Conservation (phyloP, 2,888 invertebrate species). For the Abscondita cerata region DNA sequence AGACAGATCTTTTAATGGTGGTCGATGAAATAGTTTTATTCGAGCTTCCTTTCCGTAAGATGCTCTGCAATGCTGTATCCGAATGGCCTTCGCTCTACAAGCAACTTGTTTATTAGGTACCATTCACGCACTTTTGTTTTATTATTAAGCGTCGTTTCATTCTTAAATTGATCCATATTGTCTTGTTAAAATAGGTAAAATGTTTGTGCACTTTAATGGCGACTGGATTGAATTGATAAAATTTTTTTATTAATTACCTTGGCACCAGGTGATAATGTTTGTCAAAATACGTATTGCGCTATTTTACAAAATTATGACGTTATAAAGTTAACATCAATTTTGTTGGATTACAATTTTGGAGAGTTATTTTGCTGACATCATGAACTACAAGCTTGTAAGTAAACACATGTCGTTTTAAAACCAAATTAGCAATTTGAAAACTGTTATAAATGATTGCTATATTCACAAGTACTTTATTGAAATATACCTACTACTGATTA, state of each 20-base stretch:
- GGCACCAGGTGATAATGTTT: neutral
- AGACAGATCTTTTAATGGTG: neutral
- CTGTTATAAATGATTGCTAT: no score
- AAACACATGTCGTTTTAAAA: no score
- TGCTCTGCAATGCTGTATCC: neutral
- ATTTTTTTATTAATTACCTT: neutral
- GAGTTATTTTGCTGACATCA: no score
- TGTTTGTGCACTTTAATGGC: neutral
- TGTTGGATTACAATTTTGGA: no score
- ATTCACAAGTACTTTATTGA: no score
- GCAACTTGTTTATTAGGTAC: no score
- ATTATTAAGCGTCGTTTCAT: no score
- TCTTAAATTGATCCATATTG: no score
- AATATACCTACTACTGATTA: no score
- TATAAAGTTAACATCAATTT: neutral
- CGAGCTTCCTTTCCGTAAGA: neutral
- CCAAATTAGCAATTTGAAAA: no score
- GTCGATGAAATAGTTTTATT: neutral
- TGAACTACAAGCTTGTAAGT: no score
- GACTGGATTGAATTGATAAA: neutral
- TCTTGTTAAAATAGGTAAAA: neutral
- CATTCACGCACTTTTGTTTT: no score
- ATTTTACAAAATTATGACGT: neutral
- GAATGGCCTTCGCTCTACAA: neutral
- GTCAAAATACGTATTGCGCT: constrained; percentile 7